phyloP scores from a whole-genome alignment of 2,888 invertebrate genomes.

The Odontothrips loti region DNA sequence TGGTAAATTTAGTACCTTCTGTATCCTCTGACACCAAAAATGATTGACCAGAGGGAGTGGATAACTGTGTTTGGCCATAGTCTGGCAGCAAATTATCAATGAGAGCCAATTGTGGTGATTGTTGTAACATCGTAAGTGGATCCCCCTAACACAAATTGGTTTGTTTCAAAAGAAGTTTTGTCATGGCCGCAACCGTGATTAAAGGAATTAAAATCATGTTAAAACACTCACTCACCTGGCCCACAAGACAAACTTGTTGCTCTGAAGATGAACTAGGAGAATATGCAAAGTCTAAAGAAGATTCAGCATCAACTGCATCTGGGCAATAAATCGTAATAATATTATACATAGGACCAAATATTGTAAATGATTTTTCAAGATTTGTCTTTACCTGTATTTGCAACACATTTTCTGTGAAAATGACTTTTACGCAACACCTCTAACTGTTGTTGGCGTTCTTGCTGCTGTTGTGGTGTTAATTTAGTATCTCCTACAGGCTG shows the following conservation, averaged over 20 bases:
- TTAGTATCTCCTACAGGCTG: neutral
- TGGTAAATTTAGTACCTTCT: neutral
- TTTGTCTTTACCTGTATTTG: neutral
- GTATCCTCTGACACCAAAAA: neutral
- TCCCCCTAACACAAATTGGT: neutral
- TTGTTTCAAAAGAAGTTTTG: too few relatives aligned
- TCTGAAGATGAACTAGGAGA: neutral
- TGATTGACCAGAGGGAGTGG: neutral
- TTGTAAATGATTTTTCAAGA: neutral
- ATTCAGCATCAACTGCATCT: neutral
- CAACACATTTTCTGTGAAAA: neutral
- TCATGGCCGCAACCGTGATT: neutral
- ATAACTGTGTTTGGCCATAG: neutral
- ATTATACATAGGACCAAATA: neutral
- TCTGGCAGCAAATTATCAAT: neutral
- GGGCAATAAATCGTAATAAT: neutral
- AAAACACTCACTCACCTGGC: neutral
- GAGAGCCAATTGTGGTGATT: neutral
- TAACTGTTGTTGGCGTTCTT: neutral
- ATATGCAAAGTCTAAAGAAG: neutral
- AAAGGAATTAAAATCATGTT: neutral
- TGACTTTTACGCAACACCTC: neutral
- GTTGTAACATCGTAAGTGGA: neutral
- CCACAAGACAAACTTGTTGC: neutral
- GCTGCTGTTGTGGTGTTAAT: neutral